These are phyloP conservation scores for Frankliniella fusca DNA, from an alignment of 2,888 invertebrate genomes.

Conservation along the genomic window DNA sequence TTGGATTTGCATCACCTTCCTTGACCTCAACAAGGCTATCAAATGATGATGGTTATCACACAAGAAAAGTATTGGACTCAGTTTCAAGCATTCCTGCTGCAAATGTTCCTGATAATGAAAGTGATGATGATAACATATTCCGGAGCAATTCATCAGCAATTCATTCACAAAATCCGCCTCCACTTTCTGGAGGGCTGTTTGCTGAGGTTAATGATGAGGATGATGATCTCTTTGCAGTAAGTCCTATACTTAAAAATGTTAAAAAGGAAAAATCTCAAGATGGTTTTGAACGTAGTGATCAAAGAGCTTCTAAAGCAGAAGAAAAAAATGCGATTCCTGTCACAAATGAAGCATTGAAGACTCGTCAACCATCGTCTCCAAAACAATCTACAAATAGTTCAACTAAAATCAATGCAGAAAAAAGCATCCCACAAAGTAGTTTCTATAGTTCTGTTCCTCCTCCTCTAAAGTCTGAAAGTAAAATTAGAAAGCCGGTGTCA, in stretches of 20 bases:
- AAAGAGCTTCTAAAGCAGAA: too few relatives aligned
- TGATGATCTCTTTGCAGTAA: constrained; percentile 27
- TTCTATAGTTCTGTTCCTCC: background rate
- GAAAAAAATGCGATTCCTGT: too few relatives aligned
- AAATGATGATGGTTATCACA: background rate
- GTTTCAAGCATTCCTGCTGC: background rate
- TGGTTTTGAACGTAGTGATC: too few relatives aligned
- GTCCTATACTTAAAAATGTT: background rate
- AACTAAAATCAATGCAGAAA: background rate
- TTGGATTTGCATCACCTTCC: background rate
- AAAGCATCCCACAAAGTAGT: background rate
- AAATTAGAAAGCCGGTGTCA: constrained; percentile 16
- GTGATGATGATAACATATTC: constrained; percentile 33
- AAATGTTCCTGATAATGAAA: background rate
- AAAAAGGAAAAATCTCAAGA: background rate
- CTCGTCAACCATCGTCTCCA: background rate
- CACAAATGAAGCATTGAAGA: too few relatives aligned
- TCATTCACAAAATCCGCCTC: background rate
- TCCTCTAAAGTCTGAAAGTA: constrained; percentile 22
- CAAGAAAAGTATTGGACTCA: background rate
- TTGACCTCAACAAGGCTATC: background rate
- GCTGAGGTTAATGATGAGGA: constrained; percentile 31
- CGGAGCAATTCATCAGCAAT: constrained; percentile 29
- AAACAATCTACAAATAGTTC: background rate
- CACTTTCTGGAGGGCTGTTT: background rate